Conservation (phyloP, 2,888 invertebrate species). For the Conus canariensis region DNA sequence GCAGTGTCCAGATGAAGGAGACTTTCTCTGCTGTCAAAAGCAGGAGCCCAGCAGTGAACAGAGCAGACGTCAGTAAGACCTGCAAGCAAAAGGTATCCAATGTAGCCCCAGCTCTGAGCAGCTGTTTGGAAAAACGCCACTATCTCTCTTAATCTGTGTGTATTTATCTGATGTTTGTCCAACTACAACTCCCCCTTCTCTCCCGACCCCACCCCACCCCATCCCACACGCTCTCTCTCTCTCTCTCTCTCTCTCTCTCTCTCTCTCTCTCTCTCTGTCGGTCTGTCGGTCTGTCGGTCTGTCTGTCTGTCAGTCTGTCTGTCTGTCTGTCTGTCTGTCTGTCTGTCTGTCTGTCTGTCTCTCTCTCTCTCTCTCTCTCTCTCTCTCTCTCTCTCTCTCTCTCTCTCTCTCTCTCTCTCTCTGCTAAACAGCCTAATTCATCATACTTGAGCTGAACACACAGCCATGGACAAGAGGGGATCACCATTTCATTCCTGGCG, state of each 20-base stretch:
- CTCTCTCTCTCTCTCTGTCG: constrained; percentile 16
- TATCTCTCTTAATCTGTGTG: too few relatives aligned
- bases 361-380: constrained; percentile 32
- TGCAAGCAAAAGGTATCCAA: not conserved
- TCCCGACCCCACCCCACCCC: constrained; percentile 7
- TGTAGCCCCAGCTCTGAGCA: too few relatives aligned
- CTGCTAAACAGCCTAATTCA: too few relatives aligned
- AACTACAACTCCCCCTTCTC: not conserved
- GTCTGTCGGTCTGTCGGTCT: too few relatives aligned
- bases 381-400: too few relatives aligned
- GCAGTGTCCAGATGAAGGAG: constrained; percentile 49
- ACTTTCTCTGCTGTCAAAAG: constrained; percentile 55
- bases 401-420: too few relatives aligned
- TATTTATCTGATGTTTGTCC: too few relatives aligned
- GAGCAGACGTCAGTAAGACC: constrained; percentile 35
- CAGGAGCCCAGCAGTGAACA: constrained; percentile 45
- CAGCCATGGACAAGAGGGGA: too few relatives aligned
- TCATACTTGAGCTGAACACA: too few relatives aligned
- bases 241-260: constrained; percentile 35
- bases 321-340: not conserved
- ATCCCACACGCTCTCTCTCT: not conserved
- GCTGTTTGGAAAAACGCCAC: too few relatives aligned
- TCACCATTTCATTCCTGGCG: too few relatives aligned
- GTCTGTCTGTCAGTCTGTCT: constrained; percentile 26
- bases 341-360: not conserved